These are phyloP conservation scores for Hetaerina americana DNA, from an alignment of 1,140 invertebrate genomes.

Conservation along the genomic window DNA sequence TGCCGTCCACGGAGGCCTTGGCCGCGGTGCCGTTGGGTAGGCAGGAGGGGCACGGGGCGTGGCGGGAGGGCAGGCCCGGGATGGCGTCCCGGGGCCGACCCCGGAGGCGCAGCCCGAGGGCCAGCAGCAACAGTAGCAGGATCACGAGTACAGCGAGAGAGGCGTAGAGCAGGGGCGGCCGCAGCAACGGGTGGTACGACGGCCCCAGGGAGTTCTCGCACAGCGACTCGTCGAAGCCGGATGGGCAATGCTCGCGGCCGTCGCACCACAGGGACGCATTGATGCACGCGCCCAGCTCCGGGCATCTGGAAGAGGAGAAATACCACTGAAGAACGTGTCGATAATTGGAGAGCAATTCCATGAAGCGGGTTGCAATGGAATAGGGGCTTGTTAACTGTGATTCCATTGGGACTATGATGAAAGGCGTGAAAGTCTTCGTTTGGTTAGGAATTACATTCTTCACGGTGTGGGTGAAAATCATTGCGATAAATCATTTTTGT, in stretches of 20 bases:
- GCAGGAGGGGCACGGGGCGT: slow-evolving; percentile 25
- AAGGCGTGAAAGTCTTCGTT: no score
- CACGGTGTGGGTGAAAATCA: no score
- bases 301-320: slow-evolving; percentile 69
- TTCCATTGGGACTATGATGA: no score
- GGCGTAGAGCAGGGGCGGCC: slow-evolving; percentile 57
- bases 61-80: slow-evolving; percentile 12
- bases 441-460: no score
- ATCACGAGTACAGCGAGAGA: slow-evolving; percentile 28
- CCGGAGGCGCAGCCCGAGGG: slow-evolving; percentile 17
- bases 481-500: no score
- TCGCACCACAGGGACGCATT: slow-evolving; percentile 81
- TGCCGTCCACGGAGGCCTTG: slow-evolving; percentile 61
- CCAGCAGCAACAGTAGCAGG: slow-evolving; percentile 30
- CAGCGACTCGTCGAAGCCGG: slow-evolving; percentile 60
- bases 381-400: no score
- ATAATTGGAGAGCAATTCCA: no score
- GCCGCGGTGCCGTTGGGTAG: slow-evolving; percentile 60
- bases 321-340: no score
- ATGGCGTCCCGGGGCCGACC: slow-evolving; percentile 5
- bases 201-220: slow-evolving; percentile 31
- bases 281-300: slow-evolving; percentile 77
- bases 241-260: slow-evolving; percentile 69
- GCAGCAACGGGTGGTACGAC: slow-evolving; percentile 57
- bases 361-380: no score